Base-by-base conservation (phyloP, 2,888 invertebrate species). In the Pyralis farinalis region DNA sequence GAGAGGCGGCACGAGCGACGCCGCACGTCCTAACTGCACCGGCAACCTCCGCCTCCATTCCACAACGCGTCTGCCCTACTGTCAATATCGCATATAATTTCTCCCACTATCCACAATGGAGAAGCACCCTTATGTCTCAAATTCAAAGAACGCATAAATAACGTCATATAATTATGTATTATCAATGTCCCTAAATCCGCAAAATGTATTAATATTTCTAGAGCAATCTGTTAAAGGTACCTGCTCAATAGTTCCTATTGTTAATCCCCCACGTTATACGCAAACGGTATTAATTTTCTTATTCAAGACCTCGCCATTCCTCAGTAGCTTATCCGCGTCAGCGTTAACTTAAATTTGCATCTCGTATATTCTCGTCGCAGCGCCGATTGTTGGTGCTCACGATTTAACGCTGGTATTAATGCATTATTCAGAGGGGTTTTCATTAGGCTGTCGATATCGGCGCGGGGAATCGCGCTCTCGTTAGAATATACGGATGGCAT, bases 401-500 rank as follows among this genome's bases (percentile, higher is more conserved):
- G 87, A 85, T 86, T 86, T 85, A 87, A 86, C 85, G 85, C 87
- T 79, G 65, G 83, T 85, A 84, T 87, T 81, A 85, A 87, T 88
- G 87, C 87, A 88, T 88, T 88, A 87, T 88, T 88, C 87, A 88
- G 73, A 75, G 72, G 77, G 73, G 84, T 85, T 88, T 88, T 87
- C 87, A 88, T 88, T 88, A 86, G 78, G 66, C 75, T 77, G 78
- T 80, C 71, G 65, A 67, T 84, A 88, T 88, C 87, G 78, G 77
- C 64, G 78, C 70, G 66, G 71, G 59, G 60, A 70, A 88, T 88
- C 87, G 78, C 76, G 77, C 79, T 83, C 87, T 86, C 85, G 85
- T 87, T 88, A 86, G 79, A 84, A 87, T 78, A 79, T 81, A 75
- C 81, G 79, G 82, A 87, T 88, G 83, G 83, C 86, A 87, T 87